These are phyloP conservation scores for Diploscapter pachys DNA, from an alignment of 1,140 invertebrate genomes.

Conservation along the genomic window DNA sequence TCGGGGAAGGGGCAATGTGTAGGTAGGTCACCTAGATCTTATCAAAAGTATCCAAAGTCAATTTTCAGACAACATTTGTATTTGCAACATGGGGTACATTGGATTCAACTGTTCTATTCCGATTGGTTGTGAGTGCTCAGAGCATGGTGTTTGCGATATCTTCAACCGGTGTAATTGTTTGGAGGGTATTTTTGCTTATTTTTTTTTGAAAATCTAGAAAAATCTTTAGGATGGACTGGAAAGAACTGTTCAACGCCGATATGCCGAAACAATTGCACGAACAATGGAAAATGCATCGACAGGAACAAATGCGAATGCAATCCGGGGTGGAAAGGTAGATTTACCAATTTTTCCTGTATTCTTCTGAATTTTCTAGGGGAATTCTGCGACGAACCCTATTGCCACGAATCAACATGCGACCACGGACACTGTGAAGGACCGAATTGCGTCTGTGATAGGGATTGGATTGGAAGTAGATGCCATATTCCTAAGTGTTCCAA, in stretches of 20 bases:
- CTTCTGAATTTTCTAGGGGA: background rate
- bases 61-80: conserved; percentile 8
- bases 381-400: background rate
- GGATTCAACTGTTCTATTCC: conserved; percentile 20
- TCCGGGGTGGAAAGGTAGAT: conserved; percentile 1
- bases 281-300: conserved; percentile 11
- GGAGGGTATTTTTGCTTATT: background rate
- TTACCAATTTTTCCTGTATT: no score
- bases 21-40: no score
- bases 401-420: conserved; percentile 1
- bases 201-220: no score
- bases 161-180: conserved; percentile 9
- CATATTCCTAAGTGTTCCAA: conserved; percentile 7
- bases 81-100: conserved; percentile 10
- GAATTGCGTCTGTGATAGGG: conserved; percentile 5
- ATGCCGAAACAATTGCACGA: background rate
- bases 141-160: conserved; percentile 10
- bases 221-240: conserved; percentile 5
- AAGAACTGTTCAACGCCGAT: conserved; percentile 7
- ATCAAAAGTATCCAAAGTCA: no score
- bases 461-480: conserved; percentile 13
- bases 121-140: conserved; percentile 10
- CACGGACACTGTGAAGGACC: conserved; percentile 11
- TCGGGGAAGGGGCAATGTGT: no score
- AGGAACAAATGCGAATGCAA: conserved; percentile 12